These are phyloP conservation scores for Exephanes ischioxanthus DNA, from an alignment of 2,888 invertebrate species.

Conservation along the genomic window DNA sequence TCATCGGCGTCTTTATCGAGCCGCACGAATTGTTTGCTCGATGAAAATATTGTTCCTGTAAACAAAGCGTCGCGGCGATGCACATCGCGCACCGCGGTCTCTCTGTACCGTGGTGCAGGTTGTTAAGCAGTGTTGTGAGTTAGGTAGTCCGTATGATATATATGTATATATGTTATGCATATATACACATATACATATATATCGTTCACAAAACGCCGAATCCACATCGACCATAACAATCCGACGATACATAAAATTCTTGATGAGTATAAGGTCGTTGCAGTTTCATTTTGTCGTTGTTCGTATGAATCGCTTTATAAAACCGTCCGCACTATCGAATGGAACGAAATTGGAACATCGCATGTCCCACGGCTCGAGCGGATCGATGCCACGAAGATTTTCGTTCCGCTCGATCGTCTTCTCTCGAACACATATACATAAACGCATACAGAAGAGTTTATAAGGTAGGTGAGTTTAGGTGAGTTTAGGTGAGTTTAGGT, in stretches of 20 bases:
- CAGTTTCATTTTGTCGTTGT: neutral
- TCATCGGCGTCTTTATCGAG: conserved; percentile 81
- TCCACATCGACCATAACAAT: neutral
- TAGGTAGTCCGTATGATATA: conserved; percentile 4
- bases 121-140: conserved; percentile 3
- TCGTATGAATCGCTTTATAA: conserved; percentile 16
- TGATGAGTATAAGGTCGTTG: conserved; percentile 3
- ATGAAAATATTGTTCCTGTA: conserved; percentile 85
- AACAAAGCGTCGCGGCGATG: conserved; percentile 78
- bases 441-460: too few relatives aligned
- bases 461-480: too few relatives aligned
- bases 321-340: neutral
- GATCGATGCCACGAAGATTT: neutral
- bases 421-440: too few relatives aligned
- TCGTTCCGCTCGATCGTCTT: neutral
- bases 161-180: too few relatives aligned
- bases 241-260: neutral
- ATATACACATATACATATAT: too few relatives aligned
- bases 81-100: conserved; percentile 49
- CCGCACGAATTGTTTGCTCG: conserved; percentile 83
- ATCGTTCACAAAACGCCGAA: neutral
- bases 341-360: neutral
- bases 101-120: conserved; percentile 69
- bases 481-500: too few relatives aligned
- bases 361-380: neutral